Evolutionary conservation across 1,140 invertebrate genomes (phyloP).

Genomic region (Lethocerus indicus): DNA sequence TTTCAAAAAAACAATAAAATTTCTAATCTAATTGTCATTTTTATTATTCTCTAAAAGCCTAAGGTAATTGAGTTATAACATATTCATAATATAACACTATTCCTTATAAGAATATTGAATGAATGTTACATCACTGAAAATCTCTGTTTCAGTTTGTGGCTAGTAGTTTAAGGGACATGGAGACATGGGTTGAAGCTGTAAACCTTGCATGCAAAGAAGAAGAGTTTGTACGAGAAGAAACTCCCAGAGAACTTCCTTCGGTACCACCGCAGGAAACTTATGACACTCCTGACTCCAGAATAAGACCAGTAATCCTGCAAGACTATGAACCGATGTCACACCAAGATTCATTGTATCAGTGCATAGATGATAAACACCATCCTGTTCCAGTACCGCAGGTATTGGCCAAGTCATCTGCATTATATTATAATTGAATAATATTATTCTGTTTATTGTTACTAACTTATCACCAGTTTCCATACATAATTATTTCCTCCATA

Average conservation of each 20-base stretch:
- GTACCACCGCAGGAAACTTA: conserved; percentile 3
- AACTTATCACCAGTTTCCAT: no score
- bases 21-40: no score
- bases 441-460: no score
- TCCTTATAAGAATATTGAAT: no score
- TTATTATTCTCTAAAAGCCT: no score
- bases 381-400: neutral
- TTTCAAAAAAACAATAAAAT: no score
- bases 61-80: no score
- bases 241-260: neutral
- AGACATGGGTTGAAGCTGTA: conserved; percentile 12
- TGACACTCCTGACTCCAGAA: conserved; percentile 9
- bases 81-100: no score
- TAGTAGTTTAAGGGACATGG: conserved; percentile 11
- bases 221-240: no score
- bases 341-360: conserved; percentile 7
- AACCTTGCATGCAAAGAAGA: conserved; percentile 4
- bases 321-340: conserved; percentile 8
- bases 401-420: neutral
- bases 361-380: conserved; percentile 2
- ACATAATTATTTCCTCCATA: no score
- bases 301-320: conserved; percentile 7
- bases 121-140: no score
- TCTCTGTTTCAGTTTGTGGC: conserved; percentile 15
- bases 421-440: no score